These are phyloP conservation scores for Cactoblastis cactorum DNA, from an alignment of 2,888 invertebrate genomes.

Conservation along the genomic window DNA sequence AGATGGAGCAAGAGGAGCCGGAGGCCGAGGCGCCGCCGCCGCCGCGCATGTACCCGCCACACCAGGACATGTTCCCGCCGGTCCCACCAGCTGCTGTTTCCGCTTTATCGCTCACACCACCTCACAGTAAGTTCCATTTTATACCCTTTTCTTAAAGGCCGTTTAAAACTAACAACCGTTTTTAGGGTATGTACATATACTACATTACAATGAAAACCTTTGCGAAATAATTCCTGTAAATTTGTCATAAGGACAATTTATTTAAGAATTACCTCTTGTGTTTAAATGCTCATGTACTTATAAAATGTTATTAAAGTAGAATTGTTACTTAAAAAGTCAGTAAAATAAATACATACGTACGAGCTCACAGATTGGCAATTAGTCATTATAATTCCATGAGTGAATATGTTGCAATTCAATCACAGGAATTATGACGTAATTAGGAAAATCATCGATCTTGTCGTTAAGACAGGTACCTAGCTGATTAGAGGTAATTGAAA, in stretches of 20 bases:
- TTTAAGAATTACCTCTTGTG: background rate
- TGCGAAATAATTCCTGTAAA: background rate
- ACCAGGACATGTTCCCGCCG: constrained; percentile 85
- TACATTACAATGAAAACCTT: background rate
- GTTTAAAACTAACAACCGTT: background rate
- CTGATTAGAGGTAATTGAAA: constrained; percentile 26
- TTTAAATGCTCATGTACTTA: no score
- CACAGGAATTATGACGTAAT: constrained; percentile 4
- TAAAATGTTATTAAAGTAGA: background rate
- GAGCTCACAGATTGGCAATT: background rate
- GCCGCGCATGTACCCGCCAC: constrained; percentile 75
- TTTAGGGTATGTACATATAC: background rate
- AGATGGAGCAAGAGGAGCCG: constrained; percentile 62
- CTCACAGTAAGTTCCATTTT: constrained; percentile 90
- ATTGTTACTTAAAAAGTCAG: background rate
- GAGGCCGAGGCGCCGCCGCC: constrained; percentile 77
- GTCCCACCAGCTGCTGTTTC: constrained; percentile 83
- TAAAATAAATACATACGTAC: background rate
- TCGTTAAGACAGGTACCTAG: background rate
- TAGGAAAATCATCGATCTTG: background rate
- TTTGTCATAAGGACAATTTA: background rate
- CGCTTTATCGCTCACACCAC: constrained; percentile 88
- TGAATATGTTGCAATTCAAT: background rate
- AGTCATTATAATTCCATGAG: constrained; percentile 1
- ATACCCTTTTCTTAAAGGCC: no score